phyloP scores from a whole-genome alignment of 2,113 vertebrate genomes.

The Mionectes macconnelli region DNA sequence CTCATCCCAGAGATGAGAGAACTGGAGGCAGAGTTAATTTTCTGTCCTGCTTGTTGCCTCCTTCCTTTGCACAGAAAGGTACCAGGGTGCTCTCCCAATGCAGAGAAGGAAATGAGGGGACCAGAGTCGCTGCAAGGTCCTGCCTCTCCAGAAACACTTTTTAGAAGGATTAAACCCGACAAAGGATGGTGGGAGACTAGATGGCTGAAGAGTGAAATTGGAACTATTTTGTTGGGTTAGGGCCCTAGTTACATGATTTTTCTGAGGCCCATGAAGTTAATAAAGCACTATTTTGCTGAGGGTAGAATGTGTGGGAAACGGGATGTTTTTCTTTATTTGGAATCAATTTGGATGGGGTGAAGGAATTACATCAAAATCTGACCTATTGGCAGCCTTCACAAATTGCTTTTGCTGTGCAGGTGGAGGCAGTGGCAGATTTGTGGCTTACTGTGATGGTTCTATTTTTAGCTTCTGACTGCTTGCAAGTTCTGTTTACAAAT shows the following conservation, averaged over 20 bases:
- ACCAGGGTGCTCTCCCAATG: neutral
- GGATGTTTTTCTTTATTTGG: neutral
- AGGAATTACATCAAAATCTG: neutral
- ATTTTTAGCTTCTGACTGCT: slow-evolving; percentile 50
- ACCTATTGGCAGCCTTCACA: neutral
- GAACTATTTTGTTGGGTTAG: neutral
- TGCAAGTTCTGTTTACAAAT: slow-evolving; percentile 34
- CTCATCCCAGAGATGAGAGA: neutral
- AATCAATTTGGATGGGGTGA: neutral
- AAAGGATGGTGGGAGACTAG: neutral
- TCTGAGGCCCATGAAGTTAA: neutral
- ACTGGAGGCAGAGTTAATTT: neutral
- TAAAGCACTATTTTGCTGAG: neutral
- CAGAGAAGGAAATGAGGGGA: neutral
- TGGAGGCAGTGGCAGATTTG: neutral
- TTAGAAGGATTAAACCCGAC: neutral
- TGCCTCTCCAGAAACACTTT: neutral
- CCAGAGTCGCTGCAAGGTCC: neutral
- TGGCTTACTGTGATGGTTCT: slow-evolving; percentile 20
- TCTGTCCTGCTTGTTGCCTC: neutral
- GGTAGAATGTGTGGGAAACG: neutral
- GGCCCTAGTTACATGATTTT: neutral
- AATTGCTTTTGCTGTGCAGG: neutral
- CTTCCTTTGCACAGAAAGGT: neutral
- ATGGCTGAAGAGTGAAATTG: neutral